These are phyloP conservation scores for Philereme transversata DNA, from an alignment of 2,888 invertebrate genomes.

Conservation along the genomic window DNA sequence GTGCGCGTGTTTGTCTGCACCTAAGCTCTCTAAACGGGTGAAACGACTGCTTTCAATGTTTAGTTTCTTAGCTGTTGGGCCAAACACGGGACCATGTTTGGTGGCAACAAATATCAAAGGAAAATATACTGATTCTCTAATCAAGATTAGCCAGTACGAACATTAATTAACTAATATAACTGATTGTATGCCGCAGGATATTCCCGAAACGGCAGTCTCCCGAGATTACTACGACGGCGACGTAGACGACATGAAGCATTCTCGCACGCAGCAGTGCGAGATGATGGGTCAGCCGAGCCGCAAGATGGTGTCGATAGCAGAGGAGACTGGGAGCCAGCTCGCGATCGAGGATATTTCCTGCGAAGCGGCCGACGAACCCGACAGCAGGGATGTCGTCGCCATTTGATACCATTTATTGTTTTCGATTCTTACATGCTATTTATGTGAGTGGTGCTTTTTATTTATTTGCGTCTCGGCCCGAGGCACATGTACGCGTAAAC, in stretches of 20 bases:
- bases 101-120: too few species aligned
- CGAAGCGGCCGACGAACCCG: conserved; percentile 40
- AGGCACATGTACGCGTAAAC: too few species aligned
- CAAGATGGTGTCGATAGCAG: conserved; percentile 56
- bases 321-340: conserved; percentile 70
- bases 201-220: conserved; percentile 40
- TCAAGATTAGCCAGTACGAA: too few species aligned
- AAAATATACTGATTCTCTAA: too few species aligned
- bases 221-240: conserved; percentile 49
- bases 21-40: too few species aligned
- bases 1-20: too few species aligned
- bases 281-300: conserved; percentile 12
- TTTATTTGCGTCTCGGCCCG: conserved; percentile 21
- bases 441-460: conserved; percentile 4
- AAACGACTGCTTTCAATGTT: too few species aligned
- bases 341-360: conserved; percentile 59
- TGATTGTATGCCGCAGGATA: conserved; percentile 43
- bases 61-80: too few species aligned
- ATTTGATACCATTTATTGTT: conserved; percentile 25
- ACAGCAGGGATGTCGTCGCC: conserved; percentile 33
- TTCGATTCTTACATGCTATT: conserved; percentile 6
- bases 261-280: conserved; percentile 9
- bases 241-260: conserved; percentile 47
- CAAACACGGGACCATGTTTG: too few species aligned
- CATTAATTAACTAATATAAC: too few species aligned